phyloP scores from a whole-genome alignment of 1,140 invertebrate genomes.

The Macrostomum lignano region DNA sequence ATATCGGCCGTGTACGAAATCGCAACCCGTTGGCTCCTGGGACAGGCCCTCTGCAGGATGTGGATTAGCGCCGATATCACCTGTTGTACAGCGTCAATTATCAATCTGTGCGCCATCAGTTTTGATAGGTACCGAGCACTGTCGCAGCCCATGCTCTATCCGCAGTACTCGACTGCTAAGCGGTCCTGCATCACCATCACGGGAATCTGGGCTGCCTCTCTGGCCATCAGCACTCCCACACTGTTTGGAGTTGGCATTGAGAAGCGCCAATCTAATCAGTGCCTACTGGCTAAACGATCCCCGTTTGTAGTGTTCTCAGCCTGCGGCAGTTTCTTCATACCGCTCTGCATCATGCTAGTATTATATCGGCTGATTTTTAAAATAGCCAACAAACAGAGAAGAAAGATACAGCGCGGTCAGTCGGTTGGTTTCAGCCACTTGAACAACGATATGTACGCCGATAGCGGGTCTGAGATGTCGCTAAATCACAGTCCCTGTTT shows the following conservation, averaged over 20 bases:
- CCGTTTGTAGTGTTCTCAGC: conserved; percentile 38
- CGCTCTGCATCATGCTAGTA: conserved; percentile 62
- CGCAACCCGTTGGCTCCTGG: conserved; percentile 41
- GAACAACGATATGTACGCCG: background rate
- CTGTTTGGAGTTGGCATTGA: background rate
- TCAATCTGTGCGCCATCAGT: conserved; percentile 37
- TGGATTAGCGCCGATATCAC: conserved; percentile 89
- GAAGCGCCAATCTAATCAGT: background rate
- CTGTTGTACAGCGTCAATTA: conserved; percentile 81
- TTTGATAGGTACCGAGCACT: conserved; percentile 32
- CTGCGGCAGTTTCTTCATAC: conserved; percentile 70
- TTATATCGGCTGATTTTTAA: conserved; percentile 66
- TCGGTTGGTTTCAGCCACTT: background rate
- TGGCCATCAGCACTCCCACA: background rate
- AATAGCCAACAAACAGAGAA: background rate
- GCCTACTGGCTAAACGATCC: background rate
- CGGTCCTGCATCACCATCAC: background rate
- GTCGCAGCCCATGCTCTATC: background rate
- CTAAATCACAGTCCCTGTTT: too few species aligned
- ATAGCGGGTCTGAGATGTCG: background rate
- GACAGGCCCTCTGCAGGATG: conserved; percentile 62
- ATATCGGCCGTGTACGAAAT: conserved; percentile 14
- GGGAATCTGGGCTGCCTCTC: background rate
- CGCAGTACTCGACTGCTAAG: background rate
- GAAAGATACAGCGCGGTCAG: background rate